Evolutionary conservation across 2,797 vertebrate genomes (phyloP).

Genomic region (Scolopax bukidnonensis): DNA sequence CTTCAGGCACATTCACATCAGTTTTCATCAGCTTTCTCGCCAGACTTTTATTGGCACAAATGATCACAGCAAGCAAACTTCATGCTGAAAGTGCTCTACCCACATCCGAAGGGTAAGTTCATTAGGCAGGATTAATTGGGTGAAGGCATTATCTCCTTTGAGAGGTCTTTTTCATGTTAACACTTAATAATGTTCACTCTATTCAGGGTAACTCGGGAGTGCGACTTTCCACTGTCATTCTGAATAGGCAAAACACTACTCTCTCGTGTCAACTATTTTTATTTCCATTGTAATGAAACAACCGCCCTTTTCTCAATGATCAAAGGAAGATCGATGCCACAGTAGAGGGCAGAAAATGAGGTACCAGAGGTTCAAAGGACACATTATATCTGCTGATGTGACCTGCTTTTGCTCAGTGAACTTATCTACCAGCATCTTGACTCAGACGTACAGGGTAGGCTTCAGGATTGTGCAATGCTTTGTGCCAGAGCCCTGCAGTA

Average conservation of each 20-base stretch:
- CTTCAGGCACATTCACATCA: conserved; percentile 37
- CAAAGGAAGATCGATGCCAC: background rate
- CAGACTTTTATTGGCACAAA: conserved; percentile 43
- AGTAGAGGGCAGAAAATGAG: conserved; percentile 1
- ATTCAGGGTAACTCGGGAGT: background rate
- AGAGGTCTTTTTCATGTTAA: conserved; percentile 44
- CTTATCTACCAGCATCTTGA: background rate
- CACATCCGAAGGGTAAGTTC: conserved; percentile 18
- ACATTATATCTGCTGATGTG: background rate
- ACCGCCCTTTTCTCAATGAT: background rate
- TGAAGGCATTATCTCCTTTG: conserved; percentile 29
- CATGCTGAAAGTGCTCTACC: background rate
- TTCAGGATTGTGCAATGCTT: background rate
- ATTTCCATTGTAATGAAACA: conserved; percentile 45
- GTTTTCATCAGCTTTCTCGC: background rate
- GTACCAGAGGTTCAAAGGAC: conserved; percentile 8
- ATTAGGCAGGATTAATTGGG: conserved; percentile 57
- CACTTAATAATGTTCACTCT: conserved; percentile 5
- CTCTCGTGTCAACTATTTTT: conserved; percentile 5
- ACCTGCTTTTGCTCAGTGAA: conserved; percentile 17
- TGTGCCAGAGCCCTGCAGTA: background rate
- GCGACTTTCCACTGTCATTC: background rate
- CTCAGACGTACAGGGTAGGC: background rate
- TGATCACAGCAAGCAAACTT: conserved; percentile 59
- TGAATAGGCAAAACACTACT: conserved; percentile 1